These are phyloP conservation scores for Rhagophthalmus giganteus DNA, from an alignment of 2,888 invertebrate genomes.

Conservation along the genomic window DNA sequence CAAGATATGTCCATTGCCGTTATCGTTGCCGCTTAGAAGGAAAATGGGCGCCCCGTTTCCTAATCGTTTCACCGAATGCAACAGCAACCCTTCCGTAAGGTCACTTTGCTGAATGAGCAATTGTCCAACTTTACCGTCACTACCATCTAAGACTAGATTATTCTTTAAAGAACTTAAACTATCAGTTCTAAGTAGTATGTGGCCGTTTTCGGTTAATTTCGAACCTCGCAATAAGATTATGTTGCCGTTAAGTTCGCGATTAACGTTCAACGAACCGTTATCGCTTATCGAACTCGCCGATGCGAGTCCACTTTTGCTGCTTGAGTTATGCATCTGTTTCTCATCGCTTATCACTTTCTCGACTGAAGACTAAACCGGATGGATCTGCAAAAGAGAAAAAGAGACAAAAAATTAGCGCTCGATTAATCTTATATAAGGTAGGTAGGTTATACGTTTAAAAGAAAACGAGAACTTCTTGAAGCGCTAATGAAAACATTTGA, in stretches of 20 bases:
- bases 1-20: conserved; percentile 47
- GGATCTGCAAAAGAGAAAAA: conserved; percentile 26
- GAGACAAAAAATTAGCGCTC: conserved; percentile 10
- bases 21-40: conserved; percentile 49
- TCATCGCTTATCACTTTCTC: conserved; percentile 27
- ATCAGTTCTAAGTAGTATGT: conserved; percentile 49
- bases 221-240: conserved; percentile 49
- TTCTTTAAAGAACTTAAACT: conserved; percentile 37
- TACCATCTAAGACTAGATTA: conserved; percentile 46
- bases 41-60: conserved; percentile 51
- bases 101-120: conserved; percentile 51
- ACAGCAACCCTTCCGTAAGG: conserved; percentile 49
- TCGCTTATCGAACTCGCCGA: conserved; percentile 39
- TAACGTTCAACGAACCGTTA: conserved; percentile 29
- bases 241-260: conserved; percentile 45
- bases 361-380: conserved; percentile 25
- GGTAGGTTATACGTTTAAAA: too few species aligned
- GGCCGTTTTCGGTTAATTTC: conserved; percentile 47
- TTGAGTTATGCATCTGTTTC: conserved; percentile 45
- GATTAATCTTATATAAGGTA: conserved; percentile 19
- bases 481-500: conserved; percentile 26
- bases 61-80: conserved; percentile 53
- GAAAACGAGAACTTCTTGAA: conserved; percentile 12
- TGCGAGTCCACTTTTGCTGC: conserved; percentile 45
- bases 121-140: conserved; percentile 47